Percentiles rank a stretch among this genome's conserved stretches.
These are phyloP conservation scores for Agriotes lineatus DNA, from an alignment of 2,888 invertebrate genomes.

Conservation along the genomic window DNA sequence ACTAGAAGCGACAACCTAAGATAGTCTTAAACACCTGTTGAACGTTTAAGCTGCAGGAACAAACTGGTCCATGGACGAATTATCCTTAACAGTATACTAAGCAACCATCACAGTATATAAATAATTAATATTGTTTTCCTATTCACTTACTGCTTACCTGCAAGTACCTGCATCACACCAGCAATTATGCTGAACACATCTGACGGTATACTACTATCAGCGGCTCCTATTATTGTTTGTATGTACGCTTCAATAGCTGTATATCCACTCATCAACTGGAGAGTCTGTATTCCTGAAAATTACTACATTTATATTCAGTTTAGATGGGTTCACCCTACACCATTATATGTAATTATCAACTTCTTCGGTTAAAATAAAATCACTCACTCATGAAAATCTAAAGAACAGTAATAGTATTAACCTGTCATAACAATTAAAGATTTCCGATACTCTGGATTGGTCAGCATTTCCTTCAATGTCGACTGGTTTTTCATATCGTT, in stretches of 20 bases:
- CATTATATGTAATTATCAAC: neutral
- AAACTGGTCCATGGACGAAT: no score
- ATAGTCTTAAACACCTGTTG: no score
- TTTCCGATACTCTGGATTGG: constrained; percentile 40
- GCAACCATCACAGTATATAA: no score
- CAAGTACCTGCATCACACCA: constrained; percentile 71
- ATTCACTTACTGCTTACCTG: no score
- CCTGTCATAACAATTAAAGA: constrained; percentile 67
- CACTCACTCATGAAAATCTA: neutral
- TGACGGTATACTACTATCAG: constrained; percentile 68
- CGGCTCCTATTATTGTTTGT: constrained; percentile 71
- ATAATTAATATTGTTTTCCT: no score
- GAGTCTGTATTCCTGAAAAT: constrained; percentile 70
- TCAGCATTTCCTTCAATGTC: constrained; percentile 59
- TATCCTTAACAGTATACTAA: no score
- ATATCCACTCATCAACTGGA: constrained; percentile 73
- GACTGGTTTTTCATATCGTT: constrained; percentile 61
- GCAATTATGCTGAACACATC: constrained; percentile 71
- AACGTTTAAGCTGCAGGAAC: no score
- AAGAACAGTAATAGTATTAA: constrained; percentile 47
- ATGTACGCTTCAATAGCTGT: constrained; percentile 73
- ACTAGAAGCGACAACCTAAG: no score
- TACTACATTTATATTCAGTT: neutral
- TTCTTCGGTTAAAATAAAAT: neutral
- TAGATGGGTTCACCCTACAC: neutral